A percentile compares a stretch with the other conserved stretches of the same genome.
Evolutionary conservation across 2,113 vertebrate species (phyloP).

Genomic region (Hemichromis elongatus): DNA sequence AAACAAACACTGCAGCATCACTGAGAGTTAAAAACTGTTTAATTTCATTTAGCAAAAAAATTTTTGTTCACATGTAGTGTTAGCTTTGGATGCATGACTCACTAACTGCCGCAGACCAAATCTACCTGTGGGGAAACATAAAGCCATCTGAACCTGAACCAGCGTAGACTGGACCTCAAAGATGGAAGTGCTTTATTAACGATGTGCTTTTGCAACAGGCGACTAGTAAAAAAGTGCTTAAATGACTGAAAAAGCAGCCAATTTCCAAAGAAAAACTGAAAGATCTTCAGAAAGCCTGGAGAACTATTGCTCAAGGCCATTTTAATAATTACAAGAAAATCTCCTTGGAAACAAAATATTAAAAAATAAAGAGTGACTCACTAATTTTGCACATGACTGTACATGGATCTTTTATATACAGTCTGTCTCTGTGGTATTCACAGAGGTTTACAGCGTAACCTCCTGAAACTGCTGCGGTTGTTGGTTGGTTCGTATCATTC

Average conservation of each 20-base stretch:
- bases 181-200: neutral
- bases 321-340: neutral
- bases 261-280: neutral
- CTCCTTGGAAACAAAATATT: neutral
- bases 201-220: neutral
- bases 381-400: rapidly evolving
- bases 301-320: neutral
- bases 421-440: neutral
- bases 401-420: neutral
- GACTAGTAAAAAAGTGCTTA: neutral
- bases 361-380: neutral
- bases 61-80: neutral
- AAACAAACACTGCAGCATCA: too few relatives aligned
- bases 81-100: neutral
- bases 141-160: neutral
- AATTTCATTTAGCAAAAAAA: neutral
- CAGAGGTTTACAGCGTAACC: neutral
- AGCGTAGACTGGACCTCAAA: neutral
- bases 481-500: neutral
- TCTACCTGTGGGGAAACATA: neutral
- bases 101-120: neutral
- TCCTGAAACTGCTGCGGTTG: neutral
- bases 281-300: neutral
- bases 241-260: neutral
- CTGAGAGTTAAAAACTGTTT: too few relatives aligned